These are phyloP conservation scores for Periplaneta americana DNA, from an alignment of 1,140 invertebrate species.

Conservation along the genomic window DNA sequence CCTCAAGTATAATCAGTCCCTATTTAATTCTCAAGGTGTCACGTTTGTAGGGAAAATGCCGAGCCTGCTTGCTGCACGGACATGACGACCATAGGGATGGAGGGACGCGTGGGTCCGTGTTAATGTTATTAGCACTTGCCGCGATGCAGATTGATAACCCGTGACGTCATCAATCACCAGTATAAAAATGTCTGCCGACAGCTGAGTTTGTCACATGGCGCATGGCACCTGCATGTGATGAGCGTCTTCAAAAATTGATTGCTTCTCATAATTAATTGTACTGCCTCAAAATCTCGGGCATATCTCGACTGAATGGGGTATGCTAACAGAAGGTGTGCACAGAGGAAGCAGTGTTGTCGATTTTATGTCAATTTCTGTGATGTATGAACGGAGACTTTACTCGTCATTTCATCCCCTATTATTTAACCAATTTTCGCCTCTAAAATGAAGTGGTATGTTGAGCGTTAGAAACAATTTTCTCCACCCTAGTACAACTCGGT, in stretches of 20 bases:
- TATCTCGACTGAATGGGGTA: not conserved
- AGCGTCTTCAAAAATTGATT: not conserved
- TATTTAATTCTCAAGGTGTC: no score
- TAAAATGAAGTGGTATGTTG: no score
- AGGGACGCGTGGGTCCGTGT: not conserved
- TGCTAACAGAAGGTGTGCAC: not conserved
- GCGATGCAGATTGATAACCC: slow-evolving; percentile 6
- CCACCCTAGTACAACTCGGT: no score
- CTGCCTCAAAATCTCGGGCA: not conserved
- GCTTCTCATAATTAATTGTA: not conserved
- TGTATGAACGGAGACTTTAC: not conserved
- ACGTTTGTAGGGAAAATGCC: no score
- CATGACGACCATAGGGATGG: not conserved
- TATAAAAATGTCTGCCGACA: not conserved
- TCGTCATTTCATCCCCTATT: not conserved
- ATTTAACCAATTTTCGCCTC: no score
- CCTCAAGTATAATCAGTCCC: no score
- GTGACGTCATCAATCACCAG: slow-evolving; percentile 8
- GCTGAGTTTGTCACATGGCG: not conserved
- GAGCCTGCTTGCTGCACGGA: no score
- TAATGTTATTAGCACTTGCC: slow-evolving; percentile 3
- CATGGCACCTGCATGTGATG: slow-evolving; percentile 3
- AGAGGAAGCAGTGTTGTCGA: not conserved
- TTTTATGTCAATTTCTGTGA: not conserved
- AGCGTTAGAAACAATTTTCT: no score